Evolutionary conservation across 2,113 vertebrate genomes (phyloP).

Genomic region (Danionella cerebrum): DNA sequence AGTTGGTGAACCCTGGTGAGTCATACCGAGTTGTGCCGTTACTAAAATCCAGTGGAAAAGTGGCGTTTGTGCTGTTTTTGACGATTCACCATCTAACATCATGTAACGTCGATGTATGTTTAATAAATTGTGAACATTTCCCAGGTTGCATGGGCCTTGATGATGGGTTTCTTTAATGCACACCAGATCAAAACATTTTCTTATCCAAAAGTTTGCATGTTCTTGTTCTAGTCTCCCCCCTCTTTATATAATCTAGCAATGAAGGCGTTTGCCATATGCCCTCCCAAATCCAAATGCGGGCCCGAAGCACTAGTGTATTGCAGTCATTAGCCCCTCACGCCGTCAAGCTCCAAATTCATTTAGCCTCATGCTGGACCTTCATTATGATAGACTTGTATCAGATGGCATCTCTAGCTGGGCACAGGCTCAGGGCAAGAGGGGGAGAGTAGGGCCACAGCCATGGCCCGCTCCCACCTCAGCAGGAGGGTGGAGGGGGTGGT

Average conservation of each 20-base stretch:
- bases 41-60: no score
- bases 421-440: constrained; percentile 67
- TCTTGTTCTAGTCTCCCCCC: constrained; percentile 18
- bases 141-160: no score
- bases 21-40: no score
- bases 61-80: no score
- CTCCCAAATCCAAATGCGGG: constrained; percentile 74
- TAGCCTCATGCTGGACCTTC: constrained; percentile 99
- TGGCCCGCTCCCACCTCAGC: constrained; percentile 71
- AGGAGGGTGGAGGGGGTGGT: constrained; percentile 57
- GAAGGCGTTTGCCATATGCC: constrained; percentile 89
- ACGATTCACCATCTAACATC: no score
- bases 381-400: constrained; percentile 98
- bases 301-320: constrained; percentile 75
- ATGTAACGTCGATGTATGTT: no score
- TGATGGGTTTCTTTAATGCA: no score
- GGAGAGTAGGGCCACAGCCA: constrained; percentile 57
- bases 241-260: constrained; percentile 38
- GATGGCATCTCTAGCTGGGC: constrained; percentile 83
- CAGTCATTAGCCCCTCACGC: constrained; percentile 93
- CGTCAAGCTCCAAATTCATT: constrained; percentile 94
- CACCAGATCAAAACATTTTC: no score
- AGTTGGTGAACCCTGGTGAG: no score
- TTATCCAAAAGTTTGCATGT: not conserved
- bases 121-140: no score